A percentile compares a stretch with the other conserved stretches of the same genome.
Evolutionary conservation across 2,113 vertebrate species (phyloP).

Genomic region (Macquaria australasica): DNA sequence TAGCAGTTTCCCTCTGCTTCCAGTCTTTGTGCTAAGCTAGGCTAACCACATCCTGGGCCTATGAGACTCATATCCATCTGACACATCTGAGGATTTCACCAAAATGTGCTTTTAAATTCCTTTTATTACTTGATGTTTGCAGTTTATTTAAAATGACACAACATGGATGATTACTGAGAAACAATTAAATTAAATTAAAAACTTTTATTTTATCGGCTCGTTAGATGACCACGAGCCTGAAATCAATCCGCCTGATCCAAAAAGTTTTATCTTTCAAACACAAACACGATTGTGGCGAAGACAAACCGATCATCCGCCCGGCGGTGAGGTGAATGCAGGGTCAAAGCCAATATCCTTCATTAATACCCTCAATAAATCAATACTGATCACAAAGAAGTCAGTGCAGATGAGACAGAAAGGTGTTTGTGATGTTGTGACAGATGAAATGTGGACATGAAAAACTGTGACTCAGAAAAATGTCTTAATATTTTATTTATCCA

Average conservation of each 20-base stretch:
- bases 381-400: not conserved
- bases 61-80: not conserved
- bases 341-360: conserved; percentile 1
- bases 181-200: not conserved
- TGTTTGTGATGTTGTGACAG: not conserved
- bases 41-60: not conserved
- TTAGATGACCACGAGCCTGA: no score
- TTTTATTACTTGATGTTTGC: no score
- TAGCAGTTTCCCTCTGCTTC: not conserved
- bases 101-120: no score
- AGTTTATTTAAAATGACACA: not conserved
- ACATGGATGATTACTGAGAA: not conserved
- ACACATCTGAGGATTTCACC: no score
- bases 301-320: not conserved
- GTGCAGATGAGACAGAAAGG: not conserved
- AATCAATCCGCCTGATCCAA: no score
- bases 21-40: conserved; percentile 26
- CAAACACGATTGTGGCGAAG: not conserved
- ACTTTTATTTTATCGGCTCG: no score
- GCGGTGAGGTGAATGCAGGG: not conserved
- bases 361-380: not conserved
- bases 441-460: not conserved
- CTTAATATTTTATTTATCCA: not conserved
- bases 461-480: not conserved
- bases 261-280: no score